A percentile compares a stretch with the other conserved stretches of the same genome.
Evolutionary conservation across 2,797 vertebrate genomes (phyloP).

Genomic region (Cuculus canorus): DNA sequence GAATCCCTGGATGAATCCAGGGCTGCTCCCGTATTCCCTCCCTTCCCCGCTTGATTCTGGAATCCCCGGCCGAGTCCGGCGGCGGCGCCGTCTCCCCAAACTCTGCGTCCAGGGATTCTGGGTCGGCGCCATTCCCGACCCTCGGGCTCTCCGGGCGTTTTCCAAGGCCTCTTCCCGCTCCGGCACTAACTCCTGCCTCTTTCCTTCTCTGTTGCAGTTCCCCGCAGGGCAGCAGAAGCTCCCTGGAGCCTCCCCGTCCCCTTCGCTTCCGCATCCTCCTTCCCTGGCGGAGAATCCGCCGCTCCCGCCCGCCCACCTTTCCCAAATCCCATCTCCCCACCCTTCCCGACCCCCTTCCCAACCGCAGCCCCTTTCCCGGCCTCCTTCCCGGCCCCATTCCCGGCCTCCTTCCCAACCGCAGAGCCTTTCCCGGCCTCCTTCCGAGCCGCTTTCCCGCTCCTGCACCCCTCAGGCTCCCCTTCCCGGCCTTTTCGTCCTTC

Average conservation of each 20-base stretch:
- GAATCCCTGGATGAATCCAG: too few relatives aligned
- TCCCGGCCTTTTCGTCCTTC: slow-evolving; percentile 84
- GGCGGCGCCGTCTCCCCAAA: too few relatives aligned
- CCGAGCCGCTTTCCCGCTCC: slow-evolving; percentile 79
- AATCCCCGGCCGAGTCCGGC: too few relatives aligned
- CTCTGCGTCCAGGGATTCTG: too few relatives aligned
- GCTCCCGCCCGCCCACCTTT: slow-evolving; percentile 82
- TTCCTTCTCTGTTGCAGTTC: slow-evolving; percentile 78
- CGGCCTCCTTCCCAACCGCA: slow-evolving; percentile 71
- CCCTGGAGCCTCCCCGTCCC: slow-evolving; percentile 86
- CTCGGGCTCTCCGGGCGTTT: too few relatives aligned
- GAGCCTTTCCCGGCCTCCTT: slow-evolving; percentile 64
- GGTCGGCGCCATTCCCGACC: too few relatives aligned
- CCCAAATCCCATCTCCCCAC: slow-evolving; percentile 86
- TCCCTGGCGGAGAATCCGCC: slow-evolving; percentile 86
- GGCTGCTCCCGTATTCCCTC: too few relatives aligned
- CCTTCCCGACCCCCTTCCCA: slow-evolving; percentile 82
- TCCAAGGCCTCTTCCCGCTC: too few relatives aligned
- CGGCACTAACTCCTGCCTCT: slow-evolving; percentile 2
- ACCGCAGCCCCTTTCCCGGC: slow-evolving; percentile 75
- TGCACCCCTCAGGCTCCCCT: slow-evolving; percentile 82
- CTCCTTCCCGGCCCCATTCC: slow-evolving; percentile 76
- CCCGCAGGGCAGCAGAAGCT: slow-evolving; percentile 88
- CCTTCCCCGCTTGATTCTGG: too few relatives aligned
- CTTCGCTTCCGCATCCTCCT: slow-evolving; percentile 80